Evolutionary conservation across 2,113 vertebrate genomes (phyloP).

Genomic region (Picathartes gymnocephalus): DNA sequence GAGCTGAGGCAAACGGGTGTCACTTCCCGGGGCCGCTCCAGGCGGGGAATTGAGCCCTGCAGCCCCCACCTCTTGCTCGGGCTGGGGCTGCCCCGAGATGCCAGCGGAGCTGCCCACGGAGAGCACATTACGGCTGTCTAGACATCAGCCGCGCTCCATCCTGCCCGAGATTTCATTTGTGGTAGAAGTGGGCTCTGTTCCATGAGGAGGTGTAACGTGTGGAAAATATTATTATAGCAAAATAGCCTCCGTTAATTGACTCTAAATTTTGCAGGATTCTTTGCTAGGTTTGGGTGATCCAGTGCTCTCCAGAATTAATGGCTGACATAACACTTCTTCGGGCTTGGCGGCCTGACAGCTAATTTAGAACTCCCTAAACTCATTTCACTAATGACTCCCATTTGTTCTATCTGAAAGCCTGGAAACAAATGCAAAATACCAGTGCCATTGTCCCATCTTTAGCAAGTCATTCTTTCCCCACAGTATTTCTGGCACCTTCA

Average conservation of each 20-base stretch:
- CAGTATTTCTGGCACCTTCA: slow-evolving; percentile 50
- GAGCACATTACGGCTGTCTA: slow-evolving; percentile 48
- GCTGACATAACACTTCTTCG: slow-evolving; percentile 55
- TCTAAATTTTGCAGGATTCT: slow-evolving; percentile 43
- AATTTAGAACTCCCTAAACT: slow-evolving; percentile 66
- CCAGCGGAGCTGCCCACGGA: slow-evolving; percentile 4
- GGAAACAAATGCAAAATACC: slow-evolving; percentile 63
- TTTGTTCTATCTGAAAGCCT: slow-evolving; percentile 66
- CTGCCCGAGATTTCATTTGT: slow-evolving; percentile 33
- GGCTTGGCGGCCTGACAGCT: slow-evolving; percentile 58
- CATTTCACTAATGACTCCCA: slow-evolving; percentile 65
- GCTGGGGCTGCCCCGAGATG: slow-evolving; percentile 2
- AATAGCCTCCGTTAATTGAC: slow-evolving; percentile 53
- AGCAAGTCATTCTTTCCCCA: slow-evolving; percentile 53
- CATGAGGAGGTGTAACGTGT: slow-evolving; percentile 52
- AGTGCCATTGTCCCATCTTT: slow-evolving; percentile 57
- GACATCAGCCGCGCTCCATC: slow-evolving; percentile 30
- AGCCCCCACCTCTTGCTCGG: not conserved
- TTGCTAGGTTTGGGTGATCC: slow-evolving; percentile 38
- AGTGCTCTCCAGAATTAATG: slow-evolving; percentile 33
- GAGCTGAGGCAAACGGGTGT: not conserved
- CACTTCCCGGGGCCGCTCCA: not conserved
- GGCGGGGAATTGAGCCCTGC: not conserved
- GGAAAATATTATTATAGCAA: slow-evolving; percentile 59
- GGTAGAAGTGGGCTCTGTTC: slow-evolving; percentile 37